Evolutionary conservation across 2,113 vertebrate genomes (phyloP).

Genomic region (Danionella cerebrum): DNA sequence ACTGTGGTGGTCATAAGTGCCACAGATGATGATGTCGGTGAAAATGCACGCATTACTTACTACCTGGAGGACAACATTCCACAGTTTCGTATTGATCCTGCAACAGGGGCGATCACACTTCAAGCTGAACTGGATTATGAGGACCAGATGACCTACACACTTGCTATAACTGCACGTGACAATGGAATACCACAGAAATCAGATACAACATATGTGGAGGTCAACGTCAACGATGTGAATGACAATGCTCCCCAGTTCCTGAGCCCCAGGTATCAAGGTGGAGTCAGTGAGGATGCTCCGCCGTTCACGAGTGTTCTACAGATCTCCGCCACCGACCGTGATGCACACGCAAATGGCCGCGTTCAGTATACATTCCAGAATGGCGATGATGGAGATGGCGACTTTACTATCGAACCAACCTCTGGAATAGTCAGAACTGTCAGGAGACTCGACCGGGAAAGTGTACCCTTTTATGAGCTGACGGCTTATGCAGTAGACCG

Average conservation of each 20-base stretch:
- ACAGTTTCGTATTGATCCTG: slow-evolving; percentile 88
- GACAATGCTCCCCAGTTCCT: slow-evolving; percentile 93
- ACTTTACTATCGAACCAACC: slow-evolving; percentile 96
- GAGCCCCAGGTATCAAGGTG: slow-evolving; percentile 84
- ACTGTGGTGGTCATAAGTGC: slow-evolving; percentile 93
- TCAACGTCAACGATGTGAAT: slow-evolving; percentile 96
- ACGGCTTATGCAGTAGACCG: slow-evolving; percentile 92
- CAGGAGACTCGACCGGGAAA: slow-evolving; percentile 86
- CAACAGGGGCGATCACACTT: slow-evolving; percentile 85
- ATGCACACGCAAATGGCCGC: slow-evolving; percentile 88
- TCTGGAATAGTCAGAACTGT: slow-evolving; percentile 93
- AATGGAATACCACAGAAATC: slow-evolving; percentile 98
- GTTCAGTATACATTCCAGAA: slow-evolving; percentile 98
- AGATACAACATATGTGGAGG: slow-evolving; percentile 94
- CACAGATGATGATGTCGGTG: slow-evolving; percentile 91
- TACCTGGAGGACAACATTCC: slow-evolving; percentile 92
- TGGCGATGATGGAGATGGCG: slow-evolving; percentile 92
- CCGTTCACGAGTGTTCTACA: slow-evolving; percentile 93
- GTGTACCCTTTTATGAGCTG: slow-evolving; percentile 84
- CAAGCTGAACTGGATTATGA: slow-evolving; percentile 94
- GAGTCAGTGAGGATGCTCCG: slow-evolving; percentile 89
- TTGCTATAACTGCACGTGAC: slow-evolving; percentile 93
- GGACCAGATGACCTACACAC: slow-evolving; percentile 91
- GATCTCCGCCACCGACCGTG: slow-evolving; percentile 92
- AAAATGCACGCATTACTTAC: slow-evolving; percentile 92